Conservation (phyloP, 2,888 invertebrate species). For the Arctia plantaginis region DNA sequence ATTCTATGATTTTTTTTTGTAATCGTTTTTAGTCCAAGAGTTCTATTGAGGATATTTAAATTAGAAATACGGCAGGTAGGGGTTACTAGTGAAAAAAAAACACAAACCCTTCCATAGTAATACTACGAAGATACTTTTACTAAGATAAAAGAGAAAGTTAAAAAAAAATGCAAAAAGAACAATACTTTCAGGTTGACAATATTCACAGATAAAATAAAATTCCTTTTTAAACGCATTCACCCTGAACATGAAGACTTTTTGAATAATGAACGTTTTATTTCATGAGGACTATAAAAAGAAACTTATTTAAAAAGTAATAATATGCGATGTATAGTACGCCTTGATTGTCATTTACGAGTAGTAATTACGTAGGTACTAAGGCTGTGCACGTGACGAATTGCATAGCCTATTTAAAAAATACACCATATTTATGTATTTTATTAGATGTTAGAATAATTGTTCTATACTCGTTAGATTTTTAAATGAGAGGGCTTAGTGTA, state of each 20-base stretch:
- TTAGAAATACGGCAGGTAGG: not conserved
- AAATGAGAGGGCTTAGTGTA: too few species aligned
- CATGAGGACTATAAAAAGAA: not conserved
- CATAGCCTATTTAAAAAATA: too few species aligned
- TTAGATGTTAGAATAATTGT: too few species aligned
- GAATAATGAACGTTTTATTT: not conserved
- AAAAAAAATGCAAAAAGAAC: not conserved
- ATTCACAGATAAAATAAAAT: not conserved
- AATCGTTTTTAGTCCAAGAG: not conserved
- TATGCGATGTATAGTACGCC: not conserved
- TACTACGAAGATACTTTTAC: not conserved
- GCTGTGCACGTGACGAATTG: too few species aligned
- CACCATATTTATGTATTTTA: too few species aligned
- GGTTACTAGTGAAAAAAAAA: not conserved
- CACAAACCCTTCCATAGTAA: not conserved
- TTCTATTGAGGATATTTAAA: not conserved
- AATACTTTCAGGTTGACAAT: not conserved
- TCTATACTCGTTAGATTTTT: too few species aligned
- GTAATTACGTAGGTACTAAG: too few species aligned
- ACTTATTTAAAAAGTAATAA: not conserved
- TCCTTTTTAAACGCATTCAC: not conserved
- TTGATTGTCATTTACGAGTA: not conserved
- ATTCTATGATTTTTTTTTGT: not conserved
- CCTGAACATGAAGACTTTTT: not conserved
- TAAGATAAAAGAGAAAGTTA: not conserved